Evolutionary conservation across 37 sponge, comb jelly and placozoan species (phyloP).

Genomic region (Aphrocallistes beatrix): DNA sequence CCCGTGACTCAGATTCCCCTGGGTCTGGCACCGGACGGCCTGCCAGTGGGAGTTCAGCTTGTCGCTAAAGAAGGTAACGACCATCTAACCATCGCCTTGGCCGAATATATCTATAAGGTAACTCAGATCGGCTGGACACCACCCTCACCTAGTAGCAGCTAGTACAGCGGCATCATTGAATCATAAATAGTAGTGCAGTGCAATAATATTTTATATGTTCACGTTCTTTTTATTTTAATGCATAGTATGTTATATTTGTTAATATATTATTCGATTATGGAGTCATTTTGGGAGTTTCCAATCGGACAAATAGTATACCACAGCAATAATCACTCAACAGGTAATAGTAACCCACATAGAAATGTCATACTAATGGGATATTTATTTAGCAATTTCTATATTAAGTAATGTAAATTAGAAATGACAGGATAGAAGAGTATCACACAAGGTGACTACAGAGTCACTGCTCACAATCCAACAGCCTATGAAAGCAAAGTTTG

Average conservation of each 20-base stretch:
- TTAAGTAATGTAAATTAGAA: no score
- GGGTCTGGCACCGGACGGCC: conserved; percentile 41
- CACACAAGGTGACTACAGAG: no score
- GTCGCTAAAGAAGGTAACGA: conserved; percentile 22
- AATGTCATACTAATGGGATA: no score
- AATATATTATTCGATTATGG: neutral
- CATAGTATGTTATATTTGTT: neutral
- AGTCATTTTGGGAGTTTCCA: no score
- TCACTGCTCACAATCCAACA: no score
- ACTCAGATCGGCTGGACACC: neutral
- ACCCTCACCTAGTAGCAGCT: neutral
- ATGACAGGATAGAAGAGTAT: no score
- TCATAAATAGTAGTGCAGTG: neutral
- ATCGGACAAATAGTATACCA: no score
- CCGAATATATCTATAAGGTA: neutral
- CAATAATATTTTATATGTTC: neutral
- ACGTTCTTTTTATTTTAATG: neutral
- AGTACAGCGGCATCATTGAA: neutral
- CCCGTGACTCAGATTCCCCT: conserved; percentile 55
- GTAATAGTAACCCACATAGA: no score
- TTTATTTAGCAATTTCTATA: no score
- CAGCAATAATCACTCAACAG: no score
- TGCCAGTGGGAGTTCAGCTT: conserved; percentile 55
- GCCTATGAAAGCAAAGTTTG: no score
- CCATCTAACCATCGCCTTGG: neutral